Base-by-base conservation (phyloP, 2,888 invertebrate genomes). In the Gnatocerus cornutus region DNA sequence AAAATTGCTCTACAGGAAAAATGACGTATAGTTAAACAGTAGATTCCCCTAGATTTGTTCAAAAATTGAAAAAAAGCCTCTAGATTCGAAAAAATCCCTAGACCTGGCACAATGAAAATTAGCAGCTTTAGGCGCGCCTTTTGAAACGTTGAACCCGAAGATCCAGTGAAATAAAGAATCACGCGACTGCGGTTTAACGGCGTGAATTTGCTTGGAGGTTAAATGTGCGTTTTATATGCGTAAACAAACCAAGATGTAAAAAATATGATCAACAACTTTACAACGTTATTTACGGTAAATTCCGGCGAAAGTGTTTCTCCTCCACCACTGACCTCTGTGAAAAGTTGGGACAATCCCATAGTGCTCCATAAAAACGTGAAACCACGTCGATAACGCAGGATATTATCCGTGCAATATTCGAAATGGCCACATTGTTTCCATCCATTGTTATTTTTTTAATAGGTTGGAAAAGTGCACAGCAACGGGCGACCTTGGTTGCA, bases 401-500 rank as follows among this genome's bases (percentile, higher is more conserved):
- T 12, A 55, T 39, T 41, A 56, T 41, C 56, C 41, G 43, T 56
- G 56, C 39, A 56, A 39, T 58, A 27, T 30, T 30, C 43, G 10
- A 43, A 43, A 45, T 45, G n/a, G 13, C 12, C 37, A 37, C 43
- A 56, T 16, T 21, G 41, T 37, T 10, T 45, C 13, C 58, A 58
- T 12, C 43, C 16, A 58, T 58, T 46, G 37, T 59, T 59, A 46
- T 16, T 46, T 55, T 55, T 58, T 52, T 46, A 46, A 58, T 12
- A 14, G 58, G 27, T 43, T 14, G 58, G 48, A 59, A 59, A 59
- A 59, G 10, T 59, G 59, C 48, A 45, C 59, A 48, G 48, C 46
- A 59, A 48, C 46, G n/a, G 13, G n/a, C 48, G 59, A 59, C 59
- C 59, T 59, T 59, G 59, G 30, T 12, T 27, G 41, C 43, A 58